Base-by-base conservation (phyloP, 1,140 invertebrate species). In the Phocides pigmalion region DNA sequence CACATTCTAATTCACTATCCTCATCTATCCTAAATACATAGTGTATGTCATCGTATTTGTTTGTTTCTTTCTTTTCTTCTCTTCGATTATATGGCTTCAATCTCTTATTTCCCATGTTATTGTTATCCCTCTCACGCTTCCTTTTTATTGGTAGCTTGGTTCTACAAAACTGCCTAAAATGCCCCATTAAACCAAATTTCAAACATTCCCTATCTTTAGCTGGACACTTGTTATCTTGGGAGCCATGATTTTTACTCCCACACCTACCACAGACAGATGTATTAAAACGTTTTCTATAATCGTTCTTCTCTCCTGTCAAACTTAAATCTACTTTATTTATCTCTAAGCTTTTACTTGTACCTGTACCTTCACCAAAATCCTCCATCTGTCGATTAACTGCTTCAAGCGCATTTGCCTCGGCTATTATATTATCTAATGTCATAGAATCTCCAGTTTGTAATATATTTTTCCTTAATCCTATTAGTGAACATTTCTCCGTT, bases 81-180 rank as follows among this genome's bases (percentile, higher is more conserved):
- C 9, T 35, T 35, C 11, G 28, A 1, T 32, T 32, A 4, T 32
- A 4, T 32, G 8, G 1, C 3, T 32, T 4, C 9, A 4, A 8
- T 32, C 28, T 32, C 28, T 1, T 3, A 28, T 28, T 28, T 2
- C 0, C n/a, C 22, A 3, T 22, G 5, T n/a, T 35, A n/a, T n/a
- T 35, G 32, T 35, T n/a, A n/a, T n/a, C n/a, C n/a, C n/a, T n/a
- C n/a, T n/a, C n/a, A n/a, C n/a, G n/a, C n/a, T n/a, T n/a, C n/a
- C n/a, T n/a, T n/a, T n/a, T n/a, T n/a, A n/a, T n/a, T n/a, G n/a
- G n/a, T n/a, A n/a, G n/a, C n/a, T n/a, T 22, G 4, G 15, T 47
- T 62, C 39, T 66, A 35, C 70, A 73, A 12, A 12, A 35, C 22
- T 64, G 12, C 8, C 62, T 16, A 51, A 46, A 68, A 49, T 72